Conservation (phyloP, 2,113 vertebrate genomes). For the Columba janthina region DNA sequence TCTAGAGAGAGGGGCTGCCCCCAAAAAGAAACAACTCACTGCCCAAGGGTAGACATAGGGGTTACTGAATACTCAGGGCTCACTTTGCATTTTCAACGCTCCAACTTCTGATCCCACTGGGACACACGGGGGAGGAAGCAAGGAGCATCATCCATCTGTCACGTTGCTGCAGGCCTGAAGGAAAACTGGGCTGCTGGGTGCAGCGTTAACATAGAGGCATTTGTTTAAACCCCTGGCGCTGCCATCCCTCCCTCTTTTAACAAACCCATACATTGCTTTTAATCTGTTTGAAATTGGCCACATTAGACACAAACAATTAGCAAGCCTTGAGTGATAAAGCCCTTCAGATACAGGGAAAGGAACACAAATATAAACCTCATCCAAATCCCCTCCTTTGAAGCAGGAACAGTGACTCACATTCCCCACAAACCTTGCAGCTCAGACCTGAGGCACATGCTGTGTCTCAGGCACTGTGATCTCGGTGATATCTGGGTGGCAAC, state of each 20-base stretch:
- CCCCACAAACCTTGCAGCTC: background rate
- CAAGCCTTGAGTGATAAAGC: background rate
- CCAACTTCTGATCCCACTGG: background rate
- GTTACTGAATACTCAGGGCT: background rate
- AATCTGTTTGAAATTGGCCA: background rate
- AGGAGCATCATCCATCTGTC: background rate
- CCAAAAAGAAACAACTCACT: background rate
- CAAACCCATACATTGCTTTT: background rate
- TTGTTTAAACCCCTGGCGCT: background rate
- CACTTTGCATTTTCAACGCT: background rate
- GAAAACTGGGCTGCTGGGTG: background rate
- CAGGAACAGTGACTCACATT: background rate
- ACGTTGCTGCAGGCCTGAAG: background rate
- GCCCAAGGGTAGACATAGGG: background rate
- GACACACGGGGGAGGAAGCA: fast-evolving
- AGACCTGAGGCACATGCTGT: background rate
- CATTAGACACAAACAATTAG: background rate
- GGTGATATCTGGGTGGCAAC: background rate
- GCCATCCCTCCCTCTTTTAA: background rate
- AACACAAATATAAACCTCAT: background rate
- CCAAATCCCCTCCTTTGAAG: background rate
- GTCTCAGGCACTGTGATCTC: background rate
- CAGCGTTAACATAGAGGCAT: background rate
- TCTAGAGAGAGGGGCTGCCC: background rate
- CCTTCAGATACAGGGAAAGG: background rate